Evolutionary conservation across 2,797 vertebrate species (phyloP).

Genomic region (Notolabrus celidotus): DNA sequence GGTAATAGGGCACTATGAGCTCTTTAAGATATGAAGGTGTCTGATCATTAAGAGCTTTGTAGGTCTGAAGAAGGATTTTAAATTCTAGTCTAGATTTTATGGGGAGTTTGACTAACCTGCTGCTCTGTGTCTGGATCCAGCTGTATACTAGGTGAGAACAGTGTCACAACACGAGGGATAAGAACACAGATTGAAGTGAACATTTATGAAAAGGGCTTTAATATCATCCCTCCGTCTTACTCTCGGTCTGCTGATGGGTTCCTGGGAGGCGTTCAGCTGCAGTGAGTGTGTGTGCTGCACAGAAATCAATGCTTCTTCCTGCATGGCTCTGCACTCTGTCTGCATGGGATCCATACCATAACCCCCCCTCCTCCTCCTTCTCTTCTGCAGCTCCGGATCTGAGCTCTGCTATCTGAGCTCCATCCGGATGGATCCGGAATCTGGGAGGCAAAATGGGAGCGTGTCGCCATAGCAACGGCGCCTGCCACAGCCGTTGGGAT

Average conservation of each 20-base stretch:
- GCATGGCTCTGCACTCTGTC: conserved; percentile 13
- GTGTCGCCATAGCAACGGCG: conserved; percentile 52
- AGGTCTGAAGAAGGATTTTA: too few species aligned
- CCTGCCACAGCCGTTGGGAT: conserved; percentile 33
- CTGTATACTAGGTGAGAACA: background rate
- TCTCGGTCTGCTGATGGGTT: background rate
- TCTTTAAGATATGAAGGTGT: too few species aligned
- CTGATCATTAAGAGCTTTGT: too few species aligned
- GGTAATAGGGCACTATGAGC: too few species aligned
- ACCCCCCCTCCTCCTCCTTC: conserved; percentile 28
- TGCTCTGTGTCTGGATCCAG: too few species aligned
- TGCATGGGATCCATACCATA: conserved; percentile 50
- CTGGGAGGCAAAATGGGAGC: conserved; percentile 45
- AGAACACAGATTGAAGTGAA: background rate
- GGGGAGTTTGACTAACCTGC: too few species aligned
- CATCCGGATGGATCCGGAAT: conserved; percentile 44
- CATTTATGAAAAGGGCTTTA: too few species aligned
- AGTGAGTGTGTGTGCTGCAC: conserved; percentile 24
- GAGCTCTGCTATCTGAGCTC: conserved; percentile 37
- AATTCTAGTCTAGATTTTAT: too few species aligned
- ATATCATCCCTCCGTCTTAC: background rate
- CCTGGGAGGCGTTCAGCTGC: background rate
- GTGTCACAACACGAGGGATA: background rate
- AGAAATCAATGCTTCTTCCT: conserved; percentile 20
- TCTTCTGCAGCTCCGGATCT: conserved; percentile 45